A percentile compares a stretch with the other conserved stretches of the same genome.
These are phyloP conservation scores for Synanceia verrucosa DNA, from an alignment of 2,797 vertebrate species.

Conservation along the genomic window DNA sequence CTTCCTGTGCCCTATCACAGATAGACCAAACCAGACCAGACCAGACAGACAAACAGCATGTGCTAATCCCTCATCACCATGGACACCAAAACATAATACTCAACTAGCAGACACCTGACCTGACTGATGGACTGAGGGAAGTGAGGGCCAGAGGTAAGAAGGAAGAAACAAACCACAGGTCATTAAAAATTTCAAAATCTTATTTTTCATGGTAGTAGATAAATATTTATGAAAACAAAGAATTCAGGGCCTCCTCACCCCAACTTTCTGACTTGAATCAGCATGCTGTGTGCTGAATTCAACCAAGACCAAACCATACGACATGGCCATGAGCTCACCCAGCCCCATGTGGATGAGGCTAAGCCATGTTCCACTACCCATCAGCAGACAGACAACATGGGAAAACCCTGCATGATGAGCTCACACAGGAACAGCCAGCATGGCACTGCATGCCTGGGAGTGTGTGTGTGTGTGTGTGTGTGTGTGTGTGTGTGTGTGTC, in stretches of 20 bases:
- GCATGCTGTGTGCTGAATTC: conserved; percentile 12
- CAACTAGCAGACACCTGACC: conserved; percentile 57
- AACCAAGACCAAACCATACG: conserved; percentile 33
- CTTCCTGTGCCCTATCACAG: conserved; percentile 38
- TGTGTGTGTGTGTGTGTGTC: conserved; percentile 14
- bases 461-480: neutral
- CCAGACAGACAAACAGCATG: conserved; percentile 66
- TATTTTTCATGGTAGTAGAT: neutral
- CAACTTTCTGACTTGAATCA: conserved; percentile 26
- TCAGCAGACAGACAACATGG: conserved; percentile 28
- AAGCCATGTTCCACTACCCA: conserved; percentile 32
- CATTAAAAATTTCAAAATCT: neutral
- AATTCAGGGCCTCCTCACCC: neutral
- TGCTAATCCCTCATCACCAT: conserved; percentile 61
- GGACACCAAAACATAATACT: conserved; percentile 65
- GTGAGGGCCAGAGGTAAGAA: conserved; percentile 19
- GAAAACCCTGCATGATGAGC: conserved; percentile 55
- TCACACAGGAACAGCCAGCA: conserved; percentile 44
- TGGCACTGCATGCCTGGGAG: conserved; percentile 27
- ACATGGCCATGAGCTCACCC: conserved; percentile 15
- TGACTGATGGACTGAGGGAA: conserved; percentile 35
- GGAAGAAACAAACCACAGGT: neutral
- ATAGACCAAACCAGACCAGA: conserved; percentile 52
- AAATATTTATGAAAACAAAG: neutral
- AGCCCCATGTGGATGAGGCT: conserved; percentile 23